Evolutionary conservation across 2,888 invertebrate genomes (phyloP).

Genomic region (Stenoptilia bipunctidactyla): DNA sequence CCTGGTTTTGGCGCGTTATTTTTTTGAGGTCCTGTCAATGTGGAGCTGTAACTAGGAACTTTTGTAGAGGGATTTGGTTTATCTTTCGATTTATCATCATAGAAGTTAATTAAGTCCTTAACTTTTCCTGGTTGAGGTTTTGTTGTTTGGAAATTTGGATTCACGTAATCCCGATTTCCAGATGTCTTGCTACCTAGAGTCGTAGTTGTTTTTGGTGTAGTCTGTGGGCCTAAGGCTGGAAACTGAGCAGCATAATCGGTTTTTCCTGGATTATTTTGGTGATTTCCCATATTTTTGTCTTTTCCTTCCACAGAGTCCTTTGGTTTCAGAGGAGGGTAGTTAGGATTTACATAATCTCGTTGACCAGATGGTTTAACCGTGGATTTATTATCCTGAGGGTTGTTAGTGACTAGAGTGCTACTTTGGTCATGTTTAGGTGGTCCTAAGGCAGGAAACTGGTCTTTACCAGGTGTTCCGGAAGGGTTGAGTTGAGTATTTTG

Average conservation of each 20-base stretch:
- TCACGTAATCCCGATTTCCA: slow-evolving; percentile 42
- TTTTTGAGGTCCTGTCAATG: too few relatives aligned
- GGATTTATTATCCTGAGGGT: too few relatives aligned
- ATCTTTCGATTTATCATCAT: slow-evolving; percentile 31
- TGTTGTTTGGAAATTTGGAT: slow-evolving; percentile 33
- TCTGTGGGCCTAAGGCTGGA: slow-evolving; percentile 16
- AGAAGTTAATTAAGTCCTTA: slow-evolving; percentile 51
- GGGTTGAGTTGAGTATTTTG: too few relatives aligned
- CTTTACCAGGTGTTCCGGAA: too few relatives aligned
- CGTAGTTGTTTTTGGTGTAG: slow-evolving; percentile 1
- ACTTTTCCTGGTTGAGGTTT: slow-evolving; percentile 28
- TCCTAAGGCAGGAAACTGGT: too few relatives aligned
- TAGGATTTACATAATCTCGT: neutral
- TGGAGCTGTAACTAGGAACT: neutral
- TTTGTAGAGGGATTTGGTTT: slow-evolving; percentile 18
- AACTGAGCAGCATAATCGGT: slow-evolving; percentile 26
- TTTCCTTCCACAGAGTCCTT: too few relatives aligned
- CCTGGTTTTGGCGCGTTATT: slow-evolving; percentile 12
- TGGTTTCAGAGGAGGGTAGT: too few relatives aligned
- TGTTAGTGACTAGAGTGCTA: too few relatives aligned
- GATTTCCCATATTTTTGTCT: too few relatives aligned
- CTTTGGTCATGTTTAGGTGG: too few relatives aligned
- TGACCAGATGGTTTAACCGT: neutral
- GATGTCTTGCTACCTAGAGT: slow-evolving; percentile 7
- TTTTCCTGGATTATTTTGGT: slow-evolving; percentile 17